Percentiles rank a stretch among this genome's conserved stretches.
phyloP scores from a whole-genome alignment of 2,113 vertebrate genomes.

The Amia ocellicauda region DNA sequence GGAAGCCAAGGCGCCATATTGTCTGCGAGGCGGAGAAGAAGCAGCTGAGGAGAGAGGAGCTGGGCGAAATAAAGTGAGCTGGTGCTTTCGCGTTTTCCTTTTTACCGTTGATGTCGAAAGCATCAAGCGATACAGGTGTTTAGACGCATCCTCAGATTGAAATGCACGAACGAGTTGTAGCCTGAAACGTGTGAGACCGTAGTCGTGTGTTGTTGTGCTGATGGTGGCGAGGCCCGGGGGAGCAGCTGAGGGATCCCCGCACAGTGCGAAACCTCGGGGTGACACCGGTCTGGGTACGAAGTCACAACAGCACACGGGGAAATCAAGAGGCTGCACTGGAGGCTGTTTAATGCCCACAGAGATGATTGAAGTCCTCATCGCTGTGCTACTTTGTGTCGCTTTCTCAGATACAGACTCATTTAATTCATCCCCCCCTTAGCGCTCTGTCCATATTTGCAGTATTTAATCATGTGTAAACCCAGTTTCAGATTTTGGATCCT shows the following conservation, averaged over 20 bases:
- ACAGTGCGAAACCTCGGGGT: no score
- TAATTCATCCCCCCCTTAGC: no score
- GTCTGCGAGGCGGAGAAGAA: constrained; percentile 29
- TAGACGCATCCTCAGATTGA: background rate
- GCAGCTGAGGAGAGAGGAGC: constrained; percentile 18
- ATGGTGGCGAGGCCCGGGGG: constrained; percentile 6
- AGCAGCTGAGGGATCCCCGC: background rate
- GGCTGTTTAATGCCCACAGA: no score
- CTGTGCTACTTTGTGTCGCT: no score
- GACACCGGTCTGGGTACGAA: no score
- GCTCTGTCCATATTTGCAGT: no score
- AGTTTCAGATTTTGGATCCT: no score
- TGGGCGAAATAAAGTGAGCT: background rate
- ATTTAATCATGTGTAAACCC: no score
- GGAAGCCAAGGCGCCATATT: constrained; percentile 21
- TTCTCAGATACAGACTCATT: no score
- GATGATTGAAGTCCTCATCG: no score
- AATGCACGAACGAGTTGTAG: background rate
- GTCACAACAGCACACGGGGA: background rate
- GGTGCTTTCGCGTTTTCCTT: background rate
- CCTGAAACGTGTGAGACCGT: background rate
- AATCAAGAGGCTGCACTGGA: no score
- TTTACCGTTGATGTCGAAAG: background rate
- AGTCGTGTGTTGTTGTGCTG: background rate
- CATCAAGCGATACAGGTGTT: background rate